Evolutionary conservation across 2,113 vertebrate genomes (phyloP), one percentile per base, ranked within the genome.

Genomic region (Gallinago media): DNA sequence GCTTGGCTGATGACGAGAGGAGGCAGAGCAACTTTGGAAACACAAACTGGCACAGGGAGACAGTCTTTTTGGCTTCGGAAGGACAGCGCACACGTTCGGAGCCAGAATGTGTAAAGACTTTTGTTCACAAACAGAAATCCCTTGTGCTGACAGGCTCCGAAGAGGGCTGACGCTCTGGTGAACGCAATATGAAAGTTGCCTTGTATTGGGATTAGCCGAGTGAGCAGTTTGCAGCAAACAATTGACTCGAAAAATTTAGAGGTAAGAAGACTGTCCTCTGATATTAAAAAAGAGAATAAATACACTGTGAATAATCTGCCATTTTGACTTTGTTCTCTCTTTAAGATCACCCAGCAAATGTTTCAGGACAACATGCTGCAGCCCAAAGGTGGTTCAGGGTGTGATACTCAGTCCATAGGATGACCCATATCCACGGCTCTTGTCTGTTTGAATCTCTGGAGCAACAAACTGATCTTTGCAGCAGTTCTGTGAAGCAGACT

Each of bases 111-210:
- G 95, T 96, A 95, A 76, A 96, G 96, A 75, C 94, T 96, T 97
- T 97, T 96, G 96, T 97, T 96, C 96, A 75, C 91, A 95, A 93
- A 97, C 95, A 96, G 96, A 96, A 97, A 97, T 95, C 86, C 91
- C 92, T 96, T 97, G 96, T 97, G 95, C 96, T 96, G 94, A 96
- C 96, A 96, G 94, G 78, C 94, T 94, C 88, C 0, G 18, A 96
- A 78, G 92, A 86, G 80, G 88, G 94, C 92, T 95, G 96, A 89
- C 22, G 40, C 91, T 96, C 88, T 85, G 71, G 91, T 79, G 91
- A 89, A 62, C 0, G 73, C 94, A 94, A 87, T 94, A 96, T 92
- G 95, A 96, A 96, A 92, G 94, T 96, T 93, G 85, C 79, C 94
- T 94, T 89, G 76, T 75, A 13, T 34, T 32, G 61, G 88, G 85